These are phyloP conservation scores for Thaleichthys pacificus DNA, from an alignment of 2,797 vertebrate genomes.

Conservation along the genomic window DNA sequence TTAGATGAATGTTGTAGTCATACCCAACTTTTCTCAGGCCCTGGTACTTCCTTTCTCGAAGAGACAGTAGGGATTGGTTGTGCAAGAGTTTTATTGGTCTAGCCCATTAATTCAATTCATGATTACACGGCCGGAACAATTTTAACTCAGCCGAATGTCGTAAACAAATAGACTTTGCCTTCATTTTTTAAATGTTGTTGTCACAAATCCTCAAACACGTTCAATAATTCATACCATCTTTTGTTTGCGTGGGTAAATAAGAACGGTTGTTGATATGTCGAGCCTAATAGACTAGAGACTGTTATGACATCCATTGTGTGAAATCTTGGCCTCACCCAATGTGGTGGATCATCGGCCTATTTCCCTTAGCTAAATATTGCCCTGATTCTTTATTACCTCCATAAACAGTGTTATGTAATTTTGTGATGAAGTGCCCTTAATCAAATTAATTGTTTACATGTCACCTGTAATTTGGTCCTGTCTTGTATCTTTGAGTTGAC, in stretches of 20 bases:
- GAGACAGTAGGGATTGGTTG: too few species aligned
- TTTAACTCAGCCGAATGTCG: conserved; percentile 20
- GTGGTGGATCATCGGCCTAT: conserved; percentile 33
- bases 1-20: too few species aligned
- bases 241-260: conserved; percentile 50
- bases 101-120: conserved; percentile 19
- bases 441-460: conserved; percentile 17
- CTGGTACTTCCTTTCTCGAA: too few species aligned
- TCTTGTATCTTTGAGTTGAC: background rate
- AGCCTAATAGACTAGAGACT: conserved; percentile 27
- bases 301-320: conserved; percentile 18
- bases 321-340: conserved; percentile 25
- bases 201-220: conserved; percentile 35
- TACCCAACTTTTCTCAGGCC: too few species aligned
- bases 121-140: conserved; percentile 28
- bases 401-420: conserved; percentile 53
- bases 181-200: conserved; percentile 30
- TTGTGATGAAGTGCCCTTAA: conserved; percentile 39
- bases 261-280: conserved; percentile 31
- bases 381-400: conserved; percentile 49
- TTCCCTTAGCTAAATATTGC: conserved; percentile 21
- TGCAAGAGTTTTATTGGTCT: conserved; percentile 38
- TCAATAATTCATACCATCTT: conserved; percentile 41
- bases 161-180: conserved; percentile 40
- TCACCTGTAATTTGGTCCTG: background rate